A percentile compares a stretch with the other conserved stretches of the same genome.
phyloP scores from a whole-genome alignment of 2,797 vertebrate species.

The Fundulus diaphanus region DNA sequence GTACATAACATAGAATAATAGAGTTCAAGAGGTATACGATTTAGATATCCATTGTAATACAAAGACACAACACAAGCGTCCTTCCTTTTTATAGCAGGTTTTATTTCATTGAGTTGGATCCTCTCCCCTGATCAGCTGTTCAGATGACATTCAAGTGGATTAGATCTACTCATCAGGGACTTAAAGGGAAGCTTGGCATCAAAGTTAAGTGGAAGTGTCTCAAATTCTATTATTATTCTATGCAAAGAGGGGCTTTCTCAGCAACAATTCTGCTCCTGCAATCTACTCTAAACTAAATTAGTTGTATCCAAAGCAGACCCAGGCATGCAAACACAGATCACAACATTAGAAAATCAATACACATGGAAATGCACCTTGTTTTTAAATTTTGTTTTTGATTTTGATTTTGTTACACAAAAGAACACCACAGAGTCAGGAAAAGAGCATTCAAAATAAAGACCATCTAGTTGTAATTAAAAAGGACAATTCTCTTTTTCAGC shows the following conservation, averaged over 20 bases:
- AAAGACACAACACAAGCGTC: background rate
- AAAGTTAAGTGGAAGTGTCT: constrained; percentile 9
- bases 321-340: background rate
- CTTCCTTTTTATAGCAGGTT: constrained; percentile 1
- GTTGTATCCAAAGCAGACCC: background rate
- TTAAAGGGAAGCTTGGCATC: constrained; percentile 12
- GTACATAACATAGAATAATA: background rate
- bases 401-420: background rate
- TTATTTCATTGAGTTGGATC: constrained; percentile 2
- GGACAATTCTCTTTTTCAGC: background rate
- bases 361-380: background rate
- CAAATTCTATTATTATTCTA: constrained; percentile 12
- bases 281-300: background rate
- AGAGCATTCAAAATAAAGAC: background rate
- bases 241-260: constrained; percentile 15
- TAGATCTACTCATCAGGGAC: constrained; percentile 8
- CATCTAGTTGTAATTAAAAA: background rate
- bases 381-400: background rate
- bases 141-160: constrained; percentile 18
- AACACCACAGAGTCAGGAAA: background rate
- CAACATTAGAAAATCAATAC: constrained; percentile 4
- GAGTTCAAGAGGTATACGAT: background rate
- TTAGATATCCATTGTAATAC: background rate
- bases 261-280: background rate
- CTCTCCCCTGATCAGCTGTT: background rate